Evolutionary conservation across 2,888 invertebrate species (phyloP).

Genomic region (Idaea biselata): DNA sequence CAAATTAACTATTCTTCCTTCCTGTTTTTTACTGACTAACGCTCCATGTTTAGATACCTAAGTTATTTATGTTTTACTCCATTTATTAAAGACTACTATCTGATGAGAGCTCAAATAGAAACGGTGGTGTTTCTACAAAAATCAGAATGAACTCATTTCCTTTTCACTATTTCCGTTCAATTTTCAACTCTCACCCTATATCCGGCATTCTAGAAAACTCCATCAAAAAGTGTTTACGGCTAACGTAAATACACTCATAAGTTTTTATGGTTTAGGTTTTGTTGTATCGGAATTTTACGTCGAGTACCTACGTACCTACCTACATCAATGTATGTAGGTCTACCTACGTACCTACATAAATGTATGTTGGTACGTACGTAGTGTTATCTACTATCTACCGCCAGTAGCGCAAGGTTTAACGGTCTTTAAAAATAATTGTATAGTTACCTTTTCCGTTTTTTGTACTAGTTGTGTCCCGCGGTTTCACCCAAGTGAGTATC

Average conservation of each 20-base stretch:
- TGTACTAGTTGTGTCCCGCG: neutral
- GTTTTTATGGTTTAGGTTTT: neutral
- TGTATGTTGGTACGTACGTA: too few species aligned
- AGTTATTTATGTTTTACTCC: neutral
- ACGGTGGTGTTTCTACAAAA: slow-evolving; percentile 27
- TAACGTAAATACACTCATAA: neutral
- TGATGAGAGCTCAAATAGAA: slow-evolving; percentile 2
- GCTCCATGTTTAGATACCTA: too few species aligned
- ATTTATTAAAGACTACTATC: neutral
- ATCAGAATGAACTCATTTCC: slow-evolving; percentile 48
- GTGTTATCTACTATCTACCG: too few species aligned
- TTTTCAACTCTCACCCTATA: slow-evolving; percentile 39
- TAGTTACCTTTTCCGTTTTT: neutral
- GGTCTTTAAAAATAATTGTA: neutral
- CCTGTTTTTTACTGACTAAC: too few species aligned
- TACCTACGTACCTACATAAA: too few species aligned
- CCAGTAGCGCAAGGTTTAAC: neutral
- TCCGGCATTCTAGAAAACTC: slow-evolving; percentile 27
- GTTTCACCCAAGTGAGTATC: neutral
- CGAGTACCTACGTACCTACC: neutral
- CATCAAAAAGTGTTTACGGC: slow-evolving; percentile 6
- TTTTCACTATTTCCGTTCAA: slow-evolving; percentile 47
- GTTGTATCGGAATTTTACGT: slow-evolving; percentile 1
- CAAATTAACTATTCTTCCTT: too few species aligned
- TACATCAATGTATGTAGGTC: neutral